Conservation (phyloP, 2,797 vertebrate genomes). For the Sebastes hubbsi region DNA sequence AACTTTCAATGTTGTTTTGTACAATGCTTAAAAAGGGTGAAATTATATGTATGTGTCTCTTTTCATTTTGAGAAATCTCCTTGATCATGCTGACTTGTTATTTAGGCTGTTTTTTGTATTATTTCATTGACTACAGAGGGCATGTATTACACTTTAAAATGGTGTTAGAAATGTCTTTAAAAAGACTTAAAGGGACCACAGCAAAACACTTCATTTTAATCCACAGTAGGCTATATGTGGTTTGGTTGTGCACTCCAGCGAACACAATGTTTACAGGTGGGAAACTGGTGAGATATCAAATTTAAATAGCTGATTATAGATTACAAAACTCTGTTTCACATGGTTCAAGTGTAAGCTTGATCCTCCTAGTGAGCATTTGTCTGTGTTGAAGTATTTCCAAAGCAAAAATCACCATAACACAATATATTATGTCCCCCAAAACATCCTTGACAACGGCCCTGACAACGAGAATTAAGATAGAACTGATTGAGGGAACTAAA, state of each 20-base stretch:
- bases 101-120: not conserved
- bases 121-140: not conserved
- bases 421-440: accelerated
- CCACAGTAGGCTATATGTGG: not conserved
- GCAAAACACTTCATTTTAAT: not conserved
- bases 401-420: too few relatives aligned
- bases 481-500: not conserved
- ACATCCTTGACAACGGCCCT: accelerated
- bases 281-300: not conserved
- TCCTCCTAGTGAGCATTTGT: too few relatives aligned
- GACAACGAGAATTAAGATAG: not conserved
- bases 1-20: not conserved
- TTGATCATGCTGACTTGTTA: not conserved
- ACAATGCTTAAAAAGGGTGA: not conserved
- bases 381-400: too few relatives aligned
- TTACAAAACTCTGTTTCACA: not conserved
- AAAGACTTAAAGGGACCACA: not conserved
- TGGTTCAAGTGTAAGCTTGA: not conserved
- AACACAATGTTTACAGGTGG: not conserved
- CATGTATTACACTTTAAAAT: not conserved
- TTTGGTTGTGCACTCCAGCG: not conserved
- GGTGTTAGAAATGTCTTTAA: not conserved
- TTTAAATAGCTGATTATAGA: not conserved
- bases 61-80: not conserved
- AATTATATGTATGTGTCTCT: not conserved